These are phyloP conservation scores for Mimumesa dahlbomi DNA, from an alignment of 2,888 invertebrate species.

Conservation along the genomic window DNA sequence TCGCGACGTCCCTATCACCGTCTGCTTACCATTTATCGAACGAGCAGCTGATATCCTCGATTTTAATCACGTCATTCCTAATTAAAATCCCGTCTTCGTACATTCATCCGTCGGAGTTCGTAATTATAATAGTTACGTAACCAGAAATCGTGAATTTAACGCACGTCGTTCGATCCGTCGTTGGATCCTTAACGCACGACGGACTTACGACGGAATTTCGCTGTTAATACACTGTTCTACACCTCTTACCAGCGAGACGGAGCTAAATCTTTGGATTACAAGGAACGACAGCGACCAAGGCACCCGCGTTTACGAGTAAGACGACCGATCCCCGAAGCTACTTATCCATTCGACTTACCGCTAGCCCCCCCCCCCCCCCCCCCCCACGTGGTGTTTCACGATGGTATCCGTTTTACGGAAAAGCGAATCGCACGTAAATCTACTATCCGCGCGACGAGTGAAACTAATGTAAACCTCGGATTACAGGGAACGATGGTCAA, in stretches of 20 bases:
- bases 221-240: slow-evolving; percentile 6
- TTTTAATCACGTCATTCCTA: too few relatives aligned
- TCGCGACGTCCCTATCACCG: too few relatives aligned
- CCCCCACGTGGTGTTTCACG: slow-evolving; percentile 2
- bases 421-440: slow-evolving; percentile 35
- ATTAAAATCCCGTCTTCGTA: too few relatives aligned
- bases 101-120: too few relatives aligned
- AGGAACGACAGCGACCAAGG: slow-evolving; percentile 25
- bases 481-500: slow-evolving; percentile 16
- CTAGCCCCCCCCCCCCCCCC: too few relatives aligned
- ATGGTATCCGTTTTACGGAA: slow-evolving; percentile 44
- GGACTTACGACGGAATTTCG: slow-evolving; percentile 18
- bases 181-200: slow-evolving; percentile 16
- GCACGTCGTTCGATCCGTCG: slow-evolving; percentile 16
- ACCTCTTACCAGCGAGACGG: slow-evolving; percentile 7
- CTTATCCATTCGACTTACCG: slow-evolving; percentile 34
- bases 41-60: too few relatives aligned
- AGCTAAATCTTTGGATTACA: slow-evolving; percentile 44
- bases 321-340: slow-evolving; percentile 19
- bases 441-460: slow-evolving; percentile 22
- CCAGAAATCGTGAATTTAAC: too few relatives aligned
- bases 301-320: slow-evolving; percentile 1
- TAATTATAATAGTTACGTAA: too few relatives aligned
- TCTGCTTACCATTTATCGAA: too few relatives aligned
- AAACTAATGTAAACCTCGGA: slow-evolving; percentile 41